Evolutionary conservation across 1,140 invertebrate genomes (phyloP).

Genomic region (Maniola jurtina): DNA sequence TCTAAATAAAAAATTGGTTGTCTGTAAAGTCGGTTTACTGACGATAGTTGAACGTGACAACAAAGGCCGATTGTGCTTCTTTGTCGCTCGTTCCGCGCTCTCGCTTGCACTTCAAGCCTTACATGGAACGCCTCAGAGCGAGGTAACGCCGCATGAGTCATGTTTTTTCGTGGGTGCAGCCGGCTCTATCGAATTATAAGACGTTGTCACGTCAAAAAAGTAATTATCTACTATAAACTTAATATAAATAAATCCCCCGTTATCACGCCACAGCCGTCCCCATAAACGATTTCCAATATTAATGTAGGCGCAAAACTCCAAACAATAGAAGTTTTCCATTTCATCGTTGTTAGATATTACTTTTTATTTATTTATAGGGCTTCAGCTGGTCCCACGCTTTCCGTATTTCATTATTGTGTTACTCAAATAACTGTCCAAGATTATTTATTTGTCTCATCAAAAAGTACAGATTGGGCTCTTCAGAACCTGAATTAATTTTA

Average conservation of each 20-base stretch:
- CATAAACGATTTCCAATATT: constrained; percentile 4
- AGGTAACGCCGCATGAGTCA: too few relatives aligned
- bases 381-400: constrained; percentile 1
- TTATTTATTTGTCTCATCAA: background rate
- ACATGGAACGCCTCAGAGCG: too few relatives aligned
- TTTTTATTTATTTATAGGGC: constrained; percentile 10
- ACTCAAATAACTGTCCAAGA: background rate
- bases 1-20: too few relatives aligned
- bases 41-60: too few relatives aligned
- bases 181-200: too few relatives aligned
- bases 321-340: constrained; percentile 9
- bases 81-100: too few relatives aligned
- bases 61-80: too few relatives aligned
- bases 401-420: background rate
- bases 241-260: background rate
- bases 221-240: too few relatives aligned
- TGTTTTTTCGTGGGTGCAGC: too few relatives aligned
- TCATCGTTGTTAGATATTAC: background rate
- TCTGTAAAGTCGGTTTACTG: too few relatives aligned
- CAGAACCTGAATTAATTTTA: background rate
- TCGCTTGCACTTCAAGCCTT: too few relatives aligned
- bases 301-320: background rate
- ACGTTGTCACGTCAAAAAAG: too few relatives aligned
- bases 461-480: background rate
- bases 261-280: background rate